phyloP scores from a whole-genome alignment of 2,888 invertebrate species.

The Tipula helvola region DNA sequence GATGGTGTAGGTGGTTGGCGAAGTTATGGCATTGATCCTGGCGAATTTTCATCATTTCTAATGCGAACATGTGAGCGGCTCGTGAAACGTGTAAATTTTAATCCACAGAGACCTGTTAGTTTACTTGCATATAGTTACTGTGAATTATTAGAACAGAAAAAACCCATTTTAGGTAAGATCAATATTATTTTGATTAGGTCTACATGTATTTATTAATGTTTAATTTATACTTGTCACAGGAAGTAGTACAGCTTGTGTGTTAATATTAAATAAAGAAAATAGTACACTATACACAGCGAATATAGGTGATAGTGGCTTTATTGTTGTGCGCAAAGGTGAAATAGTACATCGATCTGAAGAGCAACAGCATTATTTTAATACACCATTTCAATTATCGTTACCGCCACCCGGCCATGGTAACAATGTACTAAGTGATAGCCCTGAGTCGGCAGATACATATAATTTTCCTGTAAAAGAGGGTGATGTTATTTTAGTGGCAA shows the following conservation, averaged over 20 bases:
- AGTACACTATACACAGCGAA: slow-evolving; percentile 90
- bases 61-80: slow-evolving; percentile 92
- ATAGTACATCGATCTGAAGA: slow-evolving; percentile 90
- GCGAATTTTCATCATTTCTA: slow-evolving; percentile 85
- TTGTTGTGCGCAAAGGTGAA: slow-evolving; percentile 76
- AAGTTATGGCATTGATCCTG: slow-evolving; percentile 94
- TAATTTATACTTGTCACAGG: slow-evolving; percentile 42
- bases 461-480: slow-evolving; percentile 81
- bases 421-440: slow-evolving; percentile 84
- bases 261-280: slow-evolving; percentile 82
- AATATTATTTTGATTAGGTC: not conserved
- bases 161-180: slow-evolving; percentile 70
- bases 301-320: slow-evolving; percentile 97
- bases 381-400: slow-evolving; percentile 91
- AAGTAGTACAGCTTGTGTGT: slow-evolving; percentile 95
- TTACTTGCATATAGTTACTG: slow-evolving; percentile 84
- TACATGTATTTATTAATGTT: not conserved
- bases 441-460: slow-evolving; percentile 80
- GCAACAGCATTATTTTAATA: slow-evolving; percentile 98
- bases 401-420: slow-evolving; percentile 83
- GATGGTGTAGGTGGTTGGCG: slow-evolving; percentile 99
- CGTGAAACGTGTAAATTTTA: slow-evolving; percentile 79
- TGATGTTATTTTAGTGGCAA: slow-evolving; percentile 88
- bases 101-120: slow-evolving; percentile 73
- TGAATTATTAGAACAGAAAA: slow-evolving; percentile 83